A percentile compares a stretch with the other conserved stretches of the same genome.
Conservation (phyloP, 2,797 vertebrate species). For the Artibeus jamaicensis region DNA sequence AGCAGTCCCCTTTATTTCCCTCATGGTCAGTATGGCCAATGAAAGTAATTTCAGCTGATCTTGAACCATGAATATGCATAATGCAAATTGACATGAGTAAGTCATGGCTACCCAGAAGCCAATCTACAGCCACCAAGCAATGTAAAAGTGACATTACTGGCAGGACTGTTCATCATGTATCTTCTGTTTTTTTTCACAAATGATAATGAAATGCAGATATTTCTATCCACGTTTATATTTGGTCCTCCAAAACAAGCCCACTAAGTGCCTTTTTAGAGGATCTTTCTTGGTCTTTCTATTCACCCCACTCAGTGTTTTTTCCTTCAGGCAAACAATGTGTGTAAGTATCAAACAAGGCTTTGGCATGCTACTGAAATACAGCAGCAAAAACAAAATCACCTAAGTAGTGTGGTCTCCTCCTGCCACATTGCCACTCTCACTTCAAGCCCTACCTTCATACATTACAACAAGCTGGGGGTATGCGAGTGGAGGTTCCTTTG, state of each 20-base stretch:
- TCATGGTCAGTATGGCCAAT: neutral
- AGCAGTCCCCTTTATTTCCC: neutral
- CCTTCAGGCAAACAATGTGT: neutral
- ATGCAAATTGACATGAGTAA: neutral
- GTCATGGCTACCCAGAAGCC: neutral
- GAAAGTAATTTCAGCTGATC: slow-evolving; percentile 6
- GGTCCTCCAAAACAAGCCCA: neutral
- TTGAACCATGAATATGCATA: neutral
- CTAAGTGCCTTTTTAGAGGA: neutral
- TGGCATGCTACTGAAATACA: neutral
- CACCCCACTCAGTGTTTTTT: neutral
- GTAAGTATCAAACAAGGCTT: neutral
- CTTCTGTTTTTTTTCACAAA: neutral
- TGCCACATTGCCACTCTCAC: neutral
- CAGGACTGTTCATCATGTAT: neutral
- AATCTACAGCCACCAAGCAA: neutral
- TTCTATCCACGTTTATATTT: neutral
- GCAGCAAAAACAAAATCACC: neutral
- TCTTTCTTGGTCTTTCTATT: neutral
- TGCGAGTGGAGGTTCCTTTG: neutral
- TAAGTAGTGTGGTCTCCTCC: neutral
- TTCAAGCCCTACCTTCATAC: neutral
- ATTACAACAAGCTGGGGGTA: neutral
- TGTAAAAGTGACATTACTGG: neutral
- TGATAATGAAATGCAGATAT: neutral